phyloP scores from a whole-genome alignment of 2,797 vertebrate species.

The Enteromius anoplus region DNA sequence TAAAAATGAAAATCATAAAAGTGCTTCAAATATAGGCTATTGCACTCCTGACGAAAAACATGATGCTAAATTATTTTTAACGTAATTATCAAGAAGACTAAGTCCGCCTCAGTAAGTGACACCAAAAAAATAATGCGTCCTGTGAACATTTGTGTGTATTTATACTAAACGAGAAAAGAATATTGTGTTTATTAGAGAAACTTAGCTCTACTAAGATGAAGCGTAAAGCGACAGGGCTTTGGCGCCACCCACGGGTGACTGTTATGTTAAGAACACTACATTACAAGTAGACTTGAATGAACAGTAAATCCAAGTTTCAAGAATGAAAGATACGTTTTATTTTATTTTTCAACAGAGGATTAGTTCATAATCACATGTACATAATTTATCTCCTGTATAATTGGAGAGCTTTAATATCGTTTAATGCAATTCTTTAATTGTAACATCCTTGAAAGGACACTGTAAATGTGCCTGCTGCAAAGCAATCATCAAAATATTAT shows the following conservation, averaged over 20 bases:
- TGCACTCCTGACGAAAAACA: background rate
- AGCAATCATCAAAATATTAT: background rate
- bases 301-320: background rate
- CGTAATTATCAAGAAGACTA: background rate
- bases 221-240: constrained; percentile 2
- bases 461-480: background rate
- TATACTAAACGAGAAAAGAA: background rate
- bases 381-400: background rate
- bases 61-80: background rate
- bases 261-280: background rate
- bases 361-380: background rate
- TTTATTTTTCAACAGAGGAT: background rate
- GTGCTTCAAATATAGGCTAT: background rate
- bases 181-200: background rate
- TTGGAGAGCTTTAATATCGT: background rate
- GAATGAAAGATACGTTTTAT: background rate
- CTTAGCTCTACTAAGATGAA: background rate
- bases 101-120: background rate
- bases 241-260: constrained; percentile 49
- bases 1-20: background rate
- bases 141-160: background rate
- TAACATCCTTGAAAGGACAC: background rate
- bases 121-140: background rate
- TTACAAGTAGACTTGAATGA: background rate
- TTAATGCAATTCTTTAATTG: background rate